These are phyloP conservation scores for Fistularia commersonii DNA, from an alignment of 2,797 vertebrate genomes.

Conservation along the genomic window DNA sequence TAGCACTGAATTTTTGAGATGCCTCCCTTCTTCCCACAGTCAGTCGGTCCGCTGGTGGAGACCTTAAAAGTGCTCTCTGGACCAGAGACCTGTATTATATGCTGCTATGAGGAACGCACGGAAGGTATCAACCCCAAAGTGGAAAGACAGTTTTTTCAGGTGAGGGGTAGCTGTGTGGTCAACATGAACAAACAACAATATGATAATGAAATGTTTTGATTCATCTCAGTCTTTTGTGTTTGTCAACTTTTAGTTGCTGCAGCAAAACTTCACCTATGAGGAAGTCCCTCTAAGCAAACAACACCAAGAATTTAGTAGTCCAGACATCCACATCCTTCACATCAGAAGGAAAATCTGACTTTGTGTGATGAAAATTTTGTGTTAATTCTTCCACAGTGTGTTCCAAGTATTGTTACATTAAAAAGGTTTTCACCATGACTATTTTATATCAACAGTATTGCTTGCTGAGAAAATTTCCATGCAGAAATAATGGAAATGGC, in stretches of 20 bases:
- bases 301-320: conserved; percentile 89
- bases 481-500: no score
- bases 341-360: conserved; percentile 51
- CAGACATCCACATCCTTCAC: conserved; percentile 89
- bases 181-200: not conserved
- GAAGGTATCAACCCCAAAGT: conserved; percentile 91
- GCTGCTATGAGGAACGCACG: conserved; percentile 95
- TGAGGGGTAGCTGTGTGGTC: conserved; percentile 51
- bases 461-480: no score
- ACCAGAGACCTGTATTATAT: conserved; percentile 85
- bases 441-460: no score
- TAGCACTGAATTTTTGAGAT: no score
- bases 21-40: conserved; percentile 65
- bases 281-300: conserved; percentile 85
- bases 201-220: not conserved
- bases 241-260: conserved; percentile 79
- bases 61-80: conserved; percentile 86
- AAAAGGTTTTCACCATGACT: no score
- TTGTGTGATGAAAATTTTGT: conserved; percentile 5
- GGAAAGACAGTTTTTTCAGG: conserved; percentile 90
- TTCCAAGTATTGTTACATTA: no score
- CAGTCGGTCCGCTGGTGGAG: conserved; percentile 86
- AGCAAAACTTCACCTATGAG: conserved; percentile 83
- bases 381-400: not conserved
- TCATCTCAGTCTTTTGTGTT: conserved; percentile 13